A percentile compares a stretch with the other conserved stretches of the same genome.
Evolutionary conservation across 1,140 invertebrate species (phyloP).

Genomic region (Hypsibius dujardini): DNA sequence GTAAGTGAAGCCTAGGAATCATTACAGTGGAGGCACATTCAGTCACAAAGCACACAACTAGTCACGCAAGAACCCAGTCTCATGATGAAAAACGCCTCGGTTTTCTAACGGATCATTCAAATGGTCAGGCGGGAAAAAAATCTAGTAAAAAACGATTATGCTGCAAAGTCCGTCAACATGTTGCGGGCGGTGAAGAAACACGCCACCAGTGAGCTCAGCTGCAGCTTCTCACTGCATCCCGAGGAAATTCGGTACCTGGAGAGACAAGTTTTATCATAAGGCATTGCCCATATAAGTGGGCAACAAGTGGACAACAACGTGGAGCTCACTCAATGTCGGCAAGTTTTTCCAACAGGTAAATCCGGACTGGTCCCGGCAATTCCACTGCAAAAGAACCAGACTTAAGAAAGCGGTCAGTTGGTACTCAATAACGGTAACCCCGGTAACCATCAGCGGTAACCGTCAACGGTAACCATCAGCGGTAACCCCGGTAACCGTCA

Average conservation of each 20-base stretch:
- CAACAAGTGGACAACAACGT: not conserved
- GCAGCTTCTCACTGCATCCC: slow-evolving; percentile 62
- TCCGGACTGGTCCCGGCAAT: slow-evolving; percentile 51
- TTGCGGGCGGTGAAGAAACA: slow-evolving; percentile 52
- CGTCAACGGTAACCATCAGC: too few species aligned
- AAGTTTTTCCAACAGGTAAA: slow-evolving; percentile 57
- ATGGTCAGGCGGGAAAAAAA: not conserved
- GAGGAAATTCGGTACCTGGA: slow-evolving; percentile 45
- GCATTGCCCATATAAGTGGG: too few species aligned
- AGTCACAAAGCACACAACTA: too few species aligned
- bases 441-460: too few species aligned
- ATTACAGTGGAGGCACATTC: too few species aligned
- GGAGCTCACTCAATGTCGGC: slow-evolving; percentile 51
- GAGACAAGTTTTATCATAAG: slow-evolving; percentile 16
- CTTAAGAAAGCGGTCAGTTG: too few species aligned
- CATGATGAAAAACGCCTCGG: too few species aligned
- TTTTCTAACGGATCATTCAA: too few species aligned
- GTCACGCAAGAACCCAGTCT: too few species aligned
- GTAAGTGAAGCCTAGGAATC: too few species aligned
- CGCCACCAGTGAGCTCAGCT: slow-evolving; percentile 59
- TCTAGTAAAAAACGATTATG: not conserved
- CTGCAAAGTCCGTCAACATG: not conserved
- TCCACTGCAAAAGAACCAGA: slow-evolving; percentile 48
- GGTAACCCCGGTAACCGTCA: too few species aligned
- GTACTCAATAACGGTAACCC: too few species aligned